Percentiles rank a stretch among this genome's conserved stretches.
These are phyloP conservation scores for Camponotus vicinus DNA, from an alignment of 1,140 invertebrate genomes.

Conservation along the genomic window DNA sequence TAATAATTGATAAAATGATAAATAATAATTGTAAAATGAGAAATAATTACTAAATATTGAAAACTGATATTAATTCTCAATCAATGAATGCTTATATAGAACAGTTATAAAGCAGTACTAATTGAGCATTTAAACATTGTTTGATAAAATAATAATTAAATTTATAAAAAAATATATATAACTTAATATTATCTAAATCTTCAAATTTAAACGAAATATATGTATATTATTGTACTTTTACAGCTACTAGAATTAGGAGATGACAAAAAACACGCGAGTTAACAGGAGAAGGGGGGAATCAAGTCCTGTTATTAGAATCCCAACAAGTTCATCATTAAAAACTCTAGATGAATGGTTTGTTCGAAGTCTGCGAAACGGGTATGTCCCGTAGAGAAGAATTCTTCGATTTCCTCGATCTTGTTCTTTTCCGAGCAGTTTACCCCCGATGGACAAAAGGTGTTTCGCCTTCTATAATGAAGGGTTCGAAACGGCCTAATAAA, in stretches of 20 bases:
- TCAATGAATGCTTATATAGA: neutral
- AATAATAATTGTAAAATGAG: neutral
- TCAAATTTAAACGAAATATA: neutral
- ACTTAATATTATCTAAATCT: neutral
- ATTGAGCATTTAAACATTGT: neutral
- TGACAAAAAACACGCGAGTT: neutral
- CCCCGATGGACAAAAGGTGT: conserved; percentile 78
- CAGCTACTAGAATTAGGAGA: neutral
- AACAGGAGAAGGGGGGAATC: neutral
- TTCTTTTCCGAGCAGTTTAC: conserved; percentile 7
- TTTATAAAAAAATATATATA: neutral
- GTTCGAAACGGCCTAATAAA: conserved; percentile 79
- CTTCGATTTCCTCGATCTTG: conserved; percentile 9
- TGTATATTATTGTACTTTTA: neutral
- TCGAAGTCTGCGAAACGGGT: conserved; percentile 29
- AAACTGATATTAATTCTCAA: neutral
- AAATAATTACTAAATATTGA: neutral
- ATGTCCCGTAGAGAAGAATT: conserved; percentile 57
- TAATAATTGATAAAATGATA: no score
- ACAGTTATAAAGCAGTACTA: neutral
- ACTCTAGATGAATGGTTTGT: conserved; percentile 68
- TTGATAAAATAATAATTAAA: neutral
- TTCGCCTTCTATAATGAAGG: conserved; percentile 76
- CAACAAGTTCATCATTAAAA: conserved; percentile 70
- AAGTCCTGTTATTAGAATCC: conserved; percentile 42